These are phyloP conservation scores for Macrostomum lignano DNA, from an alignment of 1,140 invertebrate species.

Conservation along the genomic window DNA sequence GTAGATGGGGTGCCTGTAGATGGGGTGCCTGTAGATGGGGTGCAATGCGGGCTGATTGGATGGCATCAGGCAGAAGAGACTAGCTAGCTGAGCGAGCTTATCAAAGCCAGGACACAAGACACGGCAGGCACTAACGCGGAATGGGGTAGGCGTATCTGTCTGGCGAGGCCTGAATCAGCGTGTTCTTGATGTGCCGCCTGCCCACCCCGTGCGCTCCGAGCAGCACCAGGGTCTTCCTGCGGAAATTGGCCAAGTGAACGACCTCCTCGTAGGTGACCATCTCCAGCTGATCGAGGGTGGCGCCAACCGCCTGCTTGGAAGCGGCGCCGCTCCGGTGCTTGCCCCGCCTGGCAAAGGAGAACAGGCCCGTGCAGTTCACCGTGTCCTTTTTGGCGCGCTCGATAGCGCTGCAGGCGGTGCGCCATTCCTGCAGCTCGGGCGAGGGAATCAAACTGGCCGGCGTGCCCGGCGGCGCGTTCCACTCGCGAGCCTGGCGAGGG, in stretches of 20 bases:
- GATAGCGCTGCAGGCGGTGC: constrained; percentile 64
- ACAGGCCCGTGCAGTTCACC: too few species aligned
- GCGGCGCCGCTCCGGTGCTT: too few species aligned
- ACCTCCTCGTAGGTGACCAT: constrained; percentile 89
- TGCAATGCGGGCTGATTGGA: too few species aligned
- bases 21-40: too few species aligned
- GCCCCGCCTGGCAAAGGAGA: too few species aligned
- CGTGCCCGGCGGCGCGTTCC: constrained; percentile 9
- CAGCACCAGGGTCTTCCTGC: constrained; percentile 27
- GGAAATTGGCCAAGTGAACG: constrained; percentile 55
- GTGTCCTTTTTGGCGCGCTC: too few species aligned
- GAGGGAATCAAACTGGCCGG: constrained; percentile 88
- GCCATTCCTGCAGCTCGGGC: constrained; percentile 86
- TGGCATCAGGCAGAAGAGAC: too few species aligned
- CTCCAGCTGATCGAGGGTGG: constrained; percentile 44
- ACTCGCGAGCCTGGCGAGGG: constrained; percentile 35
- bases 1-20: too few species aligned
- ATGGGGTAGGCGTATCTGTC: constrained; percentile 90
- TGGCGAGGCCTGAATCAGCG: constrained; percentile 65
- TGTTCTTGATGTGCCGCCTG: constrained; percentile 79
- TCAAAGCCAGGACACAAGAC: too few species aligned
- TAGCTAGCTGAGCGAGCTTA: too few species aligned
- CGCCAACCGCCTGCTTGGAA: background rate
- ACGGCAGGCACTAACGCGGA: constrained; percentile 54
- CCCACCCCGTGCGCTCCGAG: constrained; percentile 61